phyloP scores from a whole-genome alignment of 2,113 vertebrate species.

The Ancistrus triradiatus region DNA sequence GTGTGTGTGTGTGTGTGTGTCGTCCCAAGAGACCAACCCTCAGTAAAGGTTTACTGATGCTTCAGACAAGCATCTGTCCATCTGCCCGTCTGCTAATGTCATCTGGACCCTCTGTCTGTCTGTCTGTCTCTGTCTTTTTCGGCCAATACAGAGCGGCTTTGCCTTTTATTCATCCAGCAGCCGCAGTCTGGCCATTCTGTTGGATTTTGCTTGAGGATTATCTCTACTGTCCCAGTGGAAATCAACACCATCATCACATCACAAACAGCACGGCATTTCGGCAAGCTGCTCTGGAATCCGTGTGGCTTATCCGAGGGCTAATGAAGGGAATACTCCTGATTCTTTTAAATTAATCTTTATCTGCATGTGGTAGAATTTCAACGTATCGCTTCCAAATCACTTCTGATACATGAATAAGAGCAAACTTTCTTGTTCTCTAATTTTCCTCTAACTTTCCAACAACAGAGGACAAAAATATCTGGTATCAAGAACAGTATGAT shows the following conservation, averaged over 20 bases:
- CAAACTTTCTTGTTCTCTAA: too few relatives aligned
- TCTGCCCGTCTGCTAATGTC: slow-evolving; percentile 41
- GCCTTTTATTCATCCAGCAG: slow-evolving; percentile 58
- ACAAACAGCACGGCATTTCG: slow-evolving; percentile 34
- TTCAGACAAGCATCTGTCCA: slow-evolving; percentile 43
- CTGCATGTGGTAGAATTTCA: too few relatives aligned
- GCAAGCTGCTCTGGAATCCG: slow-evolving; percentile 46
- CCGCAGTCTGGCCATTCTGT: slow-evolving; percentile 50
- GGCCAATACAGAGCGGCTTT: slow-evolving; percentile 59
- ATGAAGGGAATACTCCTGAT: neutral
- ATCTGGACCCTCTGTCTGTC: slow-evolving; percentile 34
- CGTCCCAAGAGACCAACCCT: slow-evolving; percentile 36
- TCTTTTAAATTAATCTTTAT: too few relatives aligned
- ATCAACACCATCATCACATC: slow-evolving; percentile 48
- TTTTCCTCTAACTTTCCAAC: too few relatives aligned
- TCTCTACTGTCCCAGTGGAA: slow-evolving; percentile 60
- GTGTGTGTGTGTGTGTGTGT: slow-evolving; percentile 12
- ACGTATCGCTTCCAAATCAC: too few relatives aligned
- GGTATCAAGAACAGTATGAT: too few relatives aligned
- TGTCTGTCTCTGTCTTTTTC: slow-evolving; percentile 10
- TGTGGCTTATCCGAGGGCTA: neutral
- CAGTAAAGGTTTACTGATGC: slow-evolving; percentile 45
- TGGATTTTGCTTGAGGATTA: slow-evolving; percentile 51
- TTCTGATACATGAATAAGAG: too few relatives aligned
- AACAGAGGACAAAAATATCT: too few relatives aligned